Base-by-base conservation (phyloP, 2,888 invertebrate species). In the Mantis religiosa region DNA sequence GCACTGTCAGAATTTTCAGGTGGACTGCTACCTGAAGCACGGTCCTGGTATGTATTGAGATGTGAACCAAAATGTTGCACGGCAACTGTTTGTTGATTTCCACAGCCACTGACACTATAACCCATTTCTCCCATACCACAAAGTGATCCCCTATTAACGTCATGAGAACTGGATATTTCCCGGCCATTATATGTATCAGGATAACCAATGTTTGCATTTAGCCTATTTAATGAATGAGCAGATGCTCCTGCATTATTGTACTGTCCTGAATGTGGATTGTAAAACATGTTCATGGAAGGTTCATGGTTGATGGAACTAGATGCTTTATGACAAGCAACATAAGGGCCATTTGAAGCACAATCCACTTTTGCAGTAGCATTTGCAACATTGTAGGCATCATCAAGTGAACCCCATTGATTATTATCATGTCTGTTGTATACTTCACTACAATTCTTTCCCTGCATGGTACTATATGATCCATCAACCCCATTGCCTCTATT, bases 101-200 rank as follows among this genome's bases (percentile, higher is more conserved):
- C 81, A 87, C 27, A 71, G 54, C 30, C 28, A 28, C 54, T 41
- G 27, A 28, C 41, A 81, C 27, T 27, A 47, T 41, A 30, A 47
- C 15, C 54, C 84, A 87, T 83, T 27, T 84, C 88, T 15, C 84
- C 30, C 84, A 88, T 84, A 28, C 30, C 54, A 54, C 84, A 28
- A 27, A 81, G 7, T 20, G 88, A 54, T 54, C 82, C 82, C 85
- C 86, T 85, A 47, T 89, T 87, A 71, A 87, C 84, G 14, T 30
- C 87, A 15, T 87, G 89, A 9, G 82, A 34, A 28, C 27, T 47
- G 30, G 83, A 28, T 34, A 83, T 28, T 34, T 89, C 71, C 30
- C 87, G 84, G 27, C 82, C 30, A 81, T 41, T 47, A 28, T 87
- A 89, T 83, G 71, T 41, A 71, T 87, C 87, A 41, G 87, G 87